These are phyloP conservation scores for Drosophila leonis DNA, from an alignment of 2,888 invertebrate genomes.

Conservation along the genomic window DNA sequence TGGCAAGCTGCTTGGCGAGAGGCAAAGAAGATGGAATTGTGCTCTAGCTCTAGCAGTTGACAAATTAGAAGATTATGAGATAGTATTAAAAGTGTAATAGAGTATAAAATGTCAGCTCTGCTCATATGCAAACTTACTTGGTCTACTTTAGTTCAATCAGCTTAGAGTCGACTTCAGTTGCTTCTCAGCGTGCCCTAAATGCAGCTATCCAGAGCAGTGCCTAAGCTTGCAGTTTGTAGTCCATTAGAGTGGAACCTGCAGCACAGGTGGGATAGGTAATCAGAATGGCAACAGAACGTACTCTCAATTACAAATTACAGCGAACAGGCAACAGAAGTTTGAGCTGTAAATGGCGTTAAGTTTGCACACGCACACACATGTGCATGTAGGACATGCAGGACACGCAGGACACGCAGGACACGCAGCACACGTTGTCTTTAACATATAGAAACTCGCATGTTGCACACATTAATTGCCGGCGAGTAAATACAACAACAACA, in stretches of 20 bases:
- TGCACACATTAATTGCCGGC: slow-evolving; percentile 82
- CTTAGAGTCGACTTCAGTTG: not conserved
- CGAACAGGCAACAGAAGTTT: slow-evolving; percentile 69
- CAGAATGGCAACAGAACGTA: not conserved
- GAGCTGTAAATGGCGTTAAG: slow-evolving; percentile 40
- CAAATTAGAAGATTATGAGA: not conserved
- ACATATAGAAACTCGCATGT: slow-evolving; percentile 76
- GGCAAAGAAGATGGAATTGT: not conserved
- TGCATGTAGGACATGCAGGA: slow-evolving; percentile 6
- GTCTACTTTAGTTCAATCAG: not conserved
- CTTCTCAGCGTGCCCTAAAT: no score
- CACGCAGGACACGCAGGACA: slow-evolving; percentile 10
- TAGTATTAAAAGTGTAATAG: not conserved
- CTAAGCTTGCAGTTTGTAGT: not conserved
- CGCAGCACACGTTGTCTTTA: slow-evolving; percentile 50
- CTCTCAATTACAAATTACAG: slow-evolving; percentile 69
- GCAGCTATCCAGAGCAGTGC: no score
- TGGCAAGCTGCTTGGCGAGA: not conserved
- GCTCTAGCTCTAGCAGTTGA: not conserved
- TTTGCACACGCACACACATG: slow-evolving; percentile 9
- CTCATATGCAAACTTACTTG: not conserved
- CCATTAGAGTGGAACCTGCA: not conserved
- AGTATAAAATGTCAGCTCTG: not conserved
- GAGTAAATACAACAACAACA: slow-evolving; percentile 66
- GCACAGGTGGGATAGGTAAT: not conserved